These are phyloP conservation scores for Bombus pyrosoma DNA, from an alignment of 1,140 invertebrate species.

Conservation along the genomic window DNA sequence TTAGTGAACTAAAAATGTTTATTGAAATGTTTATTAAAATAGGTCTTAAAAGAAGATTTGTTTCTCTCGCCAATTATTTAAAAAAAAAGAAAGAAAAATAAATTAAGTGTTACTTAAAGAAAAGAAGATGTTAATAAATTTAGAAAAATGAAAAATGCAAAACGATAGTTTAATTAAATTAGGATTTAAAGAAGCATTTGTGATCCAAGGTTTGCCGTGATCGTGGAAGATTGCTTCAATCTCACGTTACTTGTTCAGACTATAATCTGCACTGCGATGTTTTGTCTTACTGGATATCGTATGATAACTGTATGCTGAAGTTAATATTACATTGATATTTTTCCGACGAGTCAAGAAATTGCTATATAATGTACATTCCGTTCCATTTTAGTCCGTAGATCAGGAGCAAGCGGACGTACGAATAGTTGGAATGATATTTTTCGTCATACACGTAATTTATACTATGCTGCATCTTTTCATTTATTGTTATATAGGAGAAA, in stretches of 20 bases:
- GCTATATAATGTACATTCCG: not conserved
- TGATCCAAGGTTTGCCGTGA: conserved; percentile 69
- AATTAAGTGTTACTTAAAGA: not conserved
- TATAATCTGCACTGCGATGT: conserved; percentile 49
- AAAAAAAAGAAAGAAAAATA: not conserved
- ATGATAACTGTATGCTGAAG: conserved; percentile 58
- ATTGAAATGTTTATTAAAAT: no score
- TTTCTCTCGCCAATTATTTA: no score
- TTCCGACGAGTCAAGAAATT: rapidly evolving
- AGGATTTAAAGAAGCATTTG: conserved; percentile 10
- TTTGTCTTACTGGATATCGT: conserved; percentile 69
- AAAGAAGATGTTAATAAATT: not conserved
- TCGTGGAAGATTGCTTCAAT: conserved; percentile 78
- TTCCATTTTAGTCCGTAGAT: conserved; percentile 26
- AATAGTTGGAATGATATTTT: conserved; percentile 46
- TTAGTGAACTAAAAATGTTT: not conserved
- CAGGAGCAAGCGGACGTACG: conserved; percentile 4
- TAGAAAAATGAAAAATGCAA: not conserved
- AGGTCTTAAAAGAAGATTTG: no score
- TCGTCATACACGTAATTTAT: conserved; percentile 44
- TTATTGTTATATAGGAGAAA: conserved; percentile 59
- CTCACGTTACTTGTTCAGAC: conserved; percentile 61
- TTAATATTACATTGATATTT: not conserved
- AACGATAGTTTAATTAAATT: not conserved
- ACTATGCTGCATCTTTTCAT: conserved; percentile 56